A percentile compares a stretch with the other conserved stretches of the same genome.
These are phyloP conservation scores for Halcyon senegalensis DNA, from an alignment of 2,113 vertebrate species.

Conservation along the genomic window DNA sequence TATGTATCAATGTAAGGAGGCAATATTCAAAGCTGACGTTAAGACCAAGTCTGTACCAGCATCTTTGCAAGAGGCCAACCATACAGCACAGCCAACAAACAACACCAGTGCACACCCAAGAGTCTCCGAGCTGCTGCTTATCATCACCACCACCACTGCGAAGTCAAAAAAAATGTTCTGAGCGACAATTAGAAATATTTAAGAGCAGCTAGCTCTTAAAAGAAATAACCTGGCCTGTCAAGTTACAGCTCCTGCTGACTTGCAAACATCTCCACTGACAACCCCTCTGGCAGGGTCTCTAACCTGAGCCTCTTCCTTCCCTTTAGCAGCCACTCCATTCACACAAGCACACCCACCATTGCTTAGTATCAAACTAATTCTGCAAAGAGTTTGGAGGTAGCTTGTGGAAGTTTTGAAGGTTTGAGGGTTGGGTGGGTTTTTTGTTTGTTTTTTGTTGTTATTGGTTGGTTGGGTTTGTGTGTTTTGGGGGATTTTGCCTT, in stretches of 20 bases:
- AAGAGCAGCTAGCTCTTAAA: not conserved
- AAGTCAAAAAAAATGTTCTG: not conserved
- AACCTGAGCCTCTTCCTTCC: not conserved
- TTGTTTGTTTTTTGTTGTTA: no score
- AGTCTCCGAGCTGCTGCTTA: not conserved
- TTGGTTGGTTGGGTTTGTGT: no score
- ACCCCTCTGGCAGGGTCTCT: not conserved
- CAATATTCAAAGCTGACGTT: not conserved
- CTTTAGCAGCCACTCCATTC: not conserved
- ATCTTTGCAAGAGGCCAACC: not conserved
- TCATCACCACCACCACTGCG: not conserved
- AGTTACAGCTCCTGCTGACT: not conserved
- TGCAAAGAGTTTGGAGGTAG: not conserved
- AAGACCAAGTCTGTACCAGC: not conserved
- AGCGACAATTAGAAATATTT: not conserved
- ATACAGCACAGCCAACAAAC: accelerated
- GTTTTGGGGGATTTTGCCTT: no score
- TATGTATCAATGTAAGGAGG: not conserved
- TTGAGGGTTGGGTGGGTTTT: not conserved
- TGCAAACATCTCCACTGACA: not conserved
- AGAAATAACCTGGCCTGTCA: not conserved
- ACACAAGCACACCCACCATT: not conserved
- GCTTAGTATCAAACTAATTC: not conserved
- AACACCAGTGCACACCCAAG: not conserved
- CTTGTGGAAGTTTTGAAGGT: not conserved